Evolutionary conservation across 2,113 vertebrate genomes (phyloP), one percentile per base, ranked within the genome.

Genomic region (Dipodomys merriami): DNA sequence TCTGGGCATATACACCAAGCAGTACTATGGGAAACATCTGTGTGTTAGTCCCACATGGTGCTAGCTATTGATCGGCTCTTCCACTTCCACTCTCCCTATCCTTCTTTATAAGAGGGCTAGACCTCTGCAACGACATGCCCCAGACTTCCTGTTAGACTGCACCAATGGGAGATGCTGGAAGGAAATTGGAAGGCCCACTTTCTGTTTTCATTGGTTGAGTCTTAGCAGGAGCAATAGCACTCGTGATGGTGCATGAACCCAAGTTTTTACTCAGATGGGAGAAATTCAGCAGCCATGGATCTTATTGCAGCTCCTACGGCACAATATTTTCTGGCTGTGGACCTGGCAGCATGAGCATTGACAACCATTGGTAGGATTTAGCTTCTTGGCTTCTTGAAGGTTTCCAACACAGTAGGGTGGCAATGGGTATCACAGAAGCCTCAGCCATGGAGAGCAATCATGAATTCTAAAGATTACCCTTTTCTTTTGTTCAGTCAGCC

Each of bases 101-200:
- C 12, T 72, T 68, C 82, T 62, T 74, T 0, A 1, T 0, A 29
- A 57, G 30, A 1, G 44, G 22, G 10, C 29, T 60, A 20, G 88
- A 87, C 79, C 73, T 8, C 69, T 72, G 65, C 2, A 82, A 93
- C 76, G 83, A 44, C 83, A 60, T 76, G 91, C 67, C 85, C 82
- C 82, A 80, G 65, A 18, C n/a, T 93, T 68, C 69, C n/a, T 35
- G 0, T 27, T 9, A 30, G 20, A 9, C n/a, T 88, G 82, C 29
- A 71, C 86, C 69, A 27, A 22, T 10, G n/a, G 25, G 57, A 85
- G 33, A 85, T 49, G 19, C 13, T 27, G 60, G 62, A 64, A 68
- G 35, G 62, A 20, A 53, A 65, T 23, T 23, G 35, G 44, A 68
- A 67, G 11, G 35, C 44, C 73, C 67, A 22, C 22, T 6, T 7